Evolutionary conservation across 2,888 invertebrate genomes (phyloP).

Genomic region (Cantharis flavilabris): DNA sequence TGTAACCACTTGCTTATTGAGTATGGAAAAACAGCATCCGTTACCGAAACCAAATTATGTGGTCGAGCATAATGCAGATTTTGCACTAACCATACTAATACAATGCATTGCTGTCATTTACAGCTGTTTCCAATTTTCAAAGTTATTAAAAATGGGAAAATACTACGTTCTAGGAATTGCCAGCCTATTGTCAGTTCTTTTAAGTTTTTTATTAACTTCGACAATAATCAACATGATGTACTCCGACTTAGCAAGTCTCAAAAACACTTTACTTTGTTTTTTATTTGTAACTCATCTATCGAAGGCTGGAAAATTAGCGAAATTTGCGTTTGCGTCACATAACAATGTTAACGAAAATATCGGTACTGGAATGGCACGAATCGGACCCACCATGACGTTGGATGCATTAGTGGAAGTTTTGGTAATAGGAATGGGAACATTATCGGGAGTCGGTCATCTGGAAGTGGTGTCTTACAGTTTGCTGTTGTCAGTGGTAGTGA

Average conservation of each 20-base stretch:
- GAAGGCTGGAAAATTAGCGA: conserved; percentile 86
- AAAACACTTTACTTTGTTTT: conserved; percentile 91
- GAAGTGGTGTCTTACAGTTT: conserved; percentile 91
- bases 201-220: conserved; percentile 91
- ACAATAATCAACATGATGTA: conserved; percentile 86
- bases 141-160: conserved; percentile 85
- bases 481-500: conserved; percentile 87
- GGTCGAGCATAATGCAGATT: conserved; percentile 84
- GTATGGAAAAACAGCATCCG: conserved; percentile 63
- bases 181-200: conserved; percentile 89
- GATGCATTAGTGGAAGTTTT: conserved; percentile 90
- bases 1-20: conserved; percentile 78
- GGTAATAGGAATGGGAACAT: conserved; percentile 88
- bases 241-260: conserved; percentile 84
- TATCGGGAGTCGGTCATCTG: conserved; percentile 84
- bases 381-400: conserved; percentile 88
- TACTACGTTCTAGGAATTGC: conserved; percentile 88
- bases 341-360: conserved; percentile 85
- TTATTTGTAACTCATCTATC: conserved; percentile 88
- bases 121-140: conserved; percentile 91
- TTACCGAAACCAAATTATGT: conserved; percentile 58
- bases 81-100: conserved; percentile 89
- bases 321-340: conserved; percentile 73
- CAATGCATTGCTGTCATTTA: conserved; percentile 89
- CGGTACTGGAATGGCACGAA: conserved; percentile 81